These are phyloP conservation scores for Chloroceryle aenea DNA, from an alignment of 2,113 vertebrate species.

Conservation along the genomic window DNA sequence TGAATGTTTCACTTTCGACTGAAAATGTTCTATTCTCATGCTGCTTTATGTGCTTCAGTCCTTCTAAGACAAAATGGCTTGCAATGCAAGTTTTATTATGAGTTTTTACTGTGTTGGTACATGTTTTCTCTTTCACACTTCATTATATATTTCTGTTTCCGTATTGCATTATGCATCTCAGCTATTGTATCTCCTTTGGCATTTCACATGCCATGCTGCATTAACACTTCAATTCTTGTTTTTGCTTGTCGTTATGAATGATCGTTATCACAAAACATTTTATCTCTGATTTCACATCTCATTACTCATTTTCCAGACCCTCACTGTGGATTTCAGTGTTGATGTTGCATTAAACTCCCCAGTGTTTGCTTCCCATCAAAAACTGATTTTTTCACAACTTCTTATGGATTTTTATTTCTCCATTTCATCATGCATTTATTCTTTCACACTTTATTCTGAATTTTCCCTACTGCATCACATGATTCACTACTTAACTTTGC, in stretches of 20 bases:
- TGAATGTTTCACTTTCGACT: background rate
- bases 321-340: background rate
- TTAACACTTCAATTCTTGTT: background rate
- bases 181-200: background rate
- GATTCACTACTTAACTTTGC: background rate
- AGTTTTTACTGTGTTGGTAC: background rate
- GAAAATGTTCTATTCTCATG: background rate
- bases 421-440: background rate
- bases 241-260: slow-evolving; percentile 11
- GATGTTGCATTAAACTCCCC: background rate
- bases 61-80: background rate
- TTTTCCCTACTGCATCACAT: background rate
- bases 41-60: background rate
- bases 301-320: background rate
- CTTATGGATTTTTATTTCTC: background rate
- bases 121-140: background rate
- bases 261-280: background rate
- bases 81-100: background rate
- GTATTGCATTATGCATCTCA: background rate
- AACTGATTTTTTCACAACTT: background rate
- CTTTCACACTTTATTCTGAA: background rate
- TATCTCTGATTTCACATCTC: slow-evolving; percentile 34
- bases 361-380: background rate
- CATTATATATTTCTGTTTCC: background rate
- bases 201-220: background rate